Percentiles rank a stretch among this genome's conserved stretches.
phyloP scores from a whole-genome alignment of 2,888 invertebrate genomes.

The Auanema sp. region DNA sequence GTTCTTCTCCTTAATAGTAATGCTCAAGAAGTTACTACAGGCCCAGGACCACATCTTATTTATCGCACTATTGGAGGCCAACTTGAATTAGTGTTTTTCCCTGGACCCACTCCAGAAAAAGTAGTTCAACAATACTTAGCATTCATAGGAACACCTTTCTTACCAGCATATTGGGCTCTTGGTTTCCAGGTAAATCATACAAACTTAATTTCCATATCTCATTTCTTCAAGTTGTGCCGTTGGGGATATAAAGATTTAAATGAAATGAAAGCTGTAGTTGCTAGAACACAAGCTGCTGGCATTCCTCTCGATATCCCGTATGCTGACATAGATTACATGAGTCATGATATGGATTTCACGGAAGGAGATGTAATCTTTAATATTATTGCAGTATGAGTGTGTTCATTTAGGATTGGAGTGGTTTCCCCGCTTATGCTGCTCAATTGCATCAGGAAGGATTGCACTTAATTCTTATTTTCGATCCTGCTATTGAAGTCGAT shows the following conservation, averaged over 20 bases:
- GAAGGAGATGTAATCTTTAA: slow-evolving; percentile 39
- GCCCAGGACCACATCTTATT: slow-evolving; percentile 70
- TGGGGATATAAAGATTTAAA: slow-evolving; percentile 53
- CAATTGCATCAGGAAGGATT: slow-evolving; percentile 46
- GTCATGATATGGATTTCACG: slow-evolving; percentile 40
- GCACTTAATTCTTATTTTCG: slow-evolving; percentile 56
- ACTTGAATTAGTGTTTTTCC: slow-evolving; percentile 64
- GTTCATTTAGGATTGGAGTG: slow-evolving; percentile 56
- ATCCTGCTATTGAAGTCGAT: slow-evolving; percentile 57
- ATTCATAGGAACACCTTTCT: slow-evolving; percentile 56
- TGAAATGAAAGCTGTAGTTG: slow-evolving; percentile 50
- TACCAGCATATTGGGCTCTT: slow-evolving; percentile 64
- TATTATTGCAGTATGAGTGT: too few relatives aligned
- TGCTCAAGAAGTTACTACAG: slow-evolving; percentile 56
- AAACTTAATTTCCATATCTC: not conserved
- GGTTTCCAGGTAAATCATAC: slow-evolving; percentile 48
- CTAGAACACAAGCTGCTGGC: slow-evolving; percentile 39
- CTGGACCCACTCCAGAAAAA: slow-evolving; percentile 64
- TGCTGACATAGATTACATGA: slow-evolving; percentile 58
- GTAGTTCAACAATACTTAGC: slow-evolving; percentile 63
- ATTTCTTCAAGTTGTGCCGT: slow-evolving; percentile 42
- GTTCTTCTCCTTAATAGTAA: slow-evolving; percentile 57
- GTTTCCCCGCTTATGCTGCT: slow-evolving; percentile 46
- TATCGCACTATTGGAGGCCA: slow-evolving; percentile 71
- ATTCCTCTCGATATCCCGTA: slow-evolving; percentile 57